These are phyloP conservation scores for Callorhinus ursinus DNA, from an alignment of 2,113 vertebrate species.

Conservation along the genomic window DNA sequence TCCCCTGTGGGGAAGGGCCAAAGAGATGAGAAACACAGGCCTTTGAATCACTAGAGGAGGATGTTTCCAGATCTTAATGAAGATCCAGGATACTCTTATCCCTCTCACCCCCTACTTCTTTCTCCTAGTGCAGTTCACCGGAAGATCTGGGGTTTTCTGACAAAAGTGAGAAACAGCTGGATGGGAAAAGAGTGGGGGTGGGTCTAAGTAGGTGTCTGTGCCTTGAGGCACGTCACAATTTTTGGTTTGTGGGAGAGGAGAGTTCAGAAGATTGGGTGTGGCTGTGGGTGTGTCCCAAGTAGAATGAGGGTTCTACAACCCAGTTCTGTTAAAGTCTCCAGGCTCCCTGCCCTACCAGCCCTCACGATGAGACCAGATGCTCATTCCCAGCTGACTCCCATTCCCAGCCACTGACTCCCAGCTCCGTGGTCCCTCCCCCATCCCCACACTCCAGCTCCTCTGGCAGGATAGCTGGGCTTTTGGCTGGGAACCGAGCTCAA, in stretches of 20 bases:
- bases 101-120: not conserved
- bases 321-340: not conserved
- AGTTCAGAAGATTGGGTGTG: not conserved
- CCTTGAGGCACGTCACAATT: not conserved
- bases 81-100: not conserved
- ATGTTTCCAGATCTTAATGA: not conserved
- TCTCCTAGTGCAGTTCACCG: not conserved
- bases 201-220: not conserved
- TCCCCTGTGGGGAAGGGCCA: not conserved
- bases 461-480: conserved; percentile 55
- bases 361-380: not conserved
- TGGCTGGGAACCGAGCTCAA: conserved; percentile 68
- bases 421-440: conserved; percentile 36
- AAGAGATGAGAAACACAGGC: not conserved
- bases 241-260: not conserved
- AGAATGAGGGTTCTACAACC: not conserved
- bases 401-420: not conserved
- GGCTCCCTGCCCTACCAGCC: not conserved
- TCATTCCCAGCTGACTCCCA: not conserved
- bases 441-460: not conserved
- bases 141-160: not conserved
- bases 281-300: not conserved
- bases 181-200: not conserved
- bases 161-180: conserved; percentile 24
- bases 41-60: not conserved